These are phyloP conservation scores for honey bee (Apis mellifera) DNA, from an alignment of 1,140 invertebrate species.

Conservation along the genomic window Amel_HAv3.1 CM009943.2:4138501-4139000, in stretches of 20 bases:
- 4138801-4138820: neutral
- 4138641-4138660: conserved; percentile 66
- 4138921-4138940: conserved; percentile 41
- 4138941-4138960: conserved; percentile 3
- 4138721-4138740: conserved; percentile 38
- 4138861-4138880: conserved; percentile 57
- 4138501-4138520: conserved; percentile 5
- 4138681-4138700: conserved; percentile 26
- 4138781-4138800: neutral
- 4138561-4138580: conserved; percentile 54
- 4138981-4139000: conserved; percentile 26
- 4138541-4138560: neutral
- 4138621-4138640: conserved; percentile 41
- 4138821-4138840: neutral
- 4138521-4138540: too few species aligned
- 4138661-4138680: conserved; percentile 68
- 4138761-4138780: conserved; percentile 46
- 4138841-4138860: conserved; percentile 61
- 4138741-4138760: conserved; percentile 50
- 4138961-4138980: conserved; percentile 13
- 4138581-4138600: conserved; percentile 71
- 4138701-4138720: conserved; percentile 12
- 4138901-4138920: conserved; percentile 43
- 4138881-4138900: conserved; percentile 55
- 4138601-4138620: conserved; percentile 65